Conservation (phyloP, 1,140 invertebrate genomes). For the Temnothorax nylanderi region DNA sequence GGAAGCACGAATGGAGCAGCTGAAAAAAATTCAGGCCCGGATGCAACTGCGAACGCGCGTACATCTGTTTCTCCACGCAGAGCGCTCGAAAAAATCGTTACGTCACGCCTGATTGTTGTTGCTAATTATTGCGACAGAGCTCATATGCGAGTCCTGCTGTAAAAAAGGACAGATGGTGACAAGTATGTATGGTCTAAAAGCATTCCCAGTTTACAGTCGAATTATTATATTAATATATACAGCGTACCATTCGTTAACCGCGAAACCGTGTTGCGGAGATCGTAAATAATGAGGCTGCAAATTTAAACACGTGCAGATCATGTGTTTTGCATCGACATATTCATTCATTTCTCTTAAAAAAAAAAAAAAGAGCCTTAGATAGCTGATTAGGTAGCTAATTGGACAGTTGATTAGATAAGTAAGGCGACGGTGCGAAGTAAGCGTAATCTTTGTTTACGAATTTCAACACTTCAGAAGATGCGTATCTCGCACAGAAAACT, state of each 20-base stretch:
- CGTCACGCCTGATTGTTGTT: not conserved
- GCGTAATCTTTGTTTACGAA: not conserved
- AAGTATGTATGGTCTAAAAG: not conserved
- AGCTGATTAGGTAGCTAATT: not conserved
- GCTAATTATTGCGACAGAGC: not conserved
- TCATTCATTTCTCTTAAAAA: not conserved
- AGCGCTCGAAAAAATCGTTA: not conserved
- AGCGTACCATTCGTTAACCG: not conserved
- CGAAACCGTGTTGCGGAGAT: not conserved
- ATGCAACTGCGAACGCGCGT: not conserved
- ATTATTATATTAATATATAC: not conserved
- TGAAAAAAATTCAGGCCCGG: not conserved
- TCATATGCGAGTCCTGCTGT: not conserved
- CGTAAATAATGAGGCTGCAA: slow-evolving; percentile 10
- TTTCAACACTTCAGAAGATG: not conserved
- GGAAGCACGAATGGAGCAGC: not conserved
- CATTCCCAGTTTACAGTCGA: not conserved
- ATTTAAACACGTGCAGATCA: not conserved
- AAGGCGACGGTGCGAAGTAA: not conserved
- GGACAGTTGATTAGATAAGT: not conserved
- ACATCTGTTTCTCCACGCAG: not conserved
- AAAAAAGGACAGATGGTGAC: not conserved
- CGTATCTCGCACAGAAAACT: not conserved
- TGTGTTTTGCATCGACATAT: not conserved
- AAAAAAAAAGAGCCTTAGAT: not conserved